phyloP scores from a whole-genome alignment of 1,140 invertebrate genomes.

The Penaeus chinensis region DNA sequence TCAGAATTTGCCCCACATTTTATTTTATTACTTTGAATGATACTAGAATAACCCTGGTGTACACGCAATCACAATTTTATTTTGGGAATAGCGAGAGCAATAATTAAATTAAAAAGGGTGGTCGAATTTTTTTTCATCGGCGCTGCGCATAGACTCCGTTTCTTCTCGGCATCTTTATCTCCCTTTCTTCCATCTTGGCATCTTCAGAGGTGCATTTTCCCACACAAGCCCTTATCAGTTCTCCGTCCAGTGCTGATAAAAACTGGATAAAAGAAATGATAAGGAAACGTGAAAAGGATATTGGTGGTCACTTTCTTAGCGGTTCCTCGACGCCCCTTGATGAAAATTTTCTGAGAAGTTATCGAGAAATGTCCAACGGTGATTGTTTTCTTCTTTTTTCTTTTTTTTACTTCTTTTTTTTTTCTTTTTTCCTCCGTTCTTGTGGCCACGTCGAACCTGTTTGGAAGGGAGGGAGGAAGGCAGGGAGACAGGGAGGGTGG shows the following conservation, averaged over 20 bases:
- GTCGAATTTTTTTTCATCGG: background rate
- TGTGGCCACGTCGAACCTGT: background rate
- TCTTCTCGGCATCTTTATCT: background rate
- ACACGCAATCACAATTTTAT: too few species aligned
- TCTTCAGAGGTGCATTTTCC: constrained; percentile 46
- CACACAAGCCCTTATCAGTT: constrained; percentile 61
- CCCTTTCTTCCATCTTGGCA: background rate
- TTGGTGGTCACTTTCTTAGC: background rate
- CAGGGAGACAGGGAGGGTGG: background rate
- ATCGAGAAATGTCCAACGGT: background rate
- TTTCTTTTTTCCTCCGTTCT: too few species aligned
- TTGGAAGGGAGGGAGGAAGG: background rate
- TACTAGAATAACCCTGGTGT: too few species aligned
- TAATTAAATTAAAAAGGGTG: background rate
- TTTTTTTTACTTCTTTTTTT: too few species aligned
- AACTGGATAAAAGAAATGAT: constrained; percentile 62
- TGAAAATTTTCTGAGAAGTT: background rate
- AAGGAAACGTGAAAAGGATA: constrained; percentile 56
- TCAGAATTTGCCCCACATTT: background rate
- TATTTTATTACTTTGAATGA: background rate
- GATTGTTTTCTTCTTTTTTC: background rate
- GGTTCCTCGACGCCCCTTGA: background rate
- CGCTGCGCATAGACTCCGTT: background rate
- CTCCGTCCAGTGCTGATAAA: constrained; percentile 60
- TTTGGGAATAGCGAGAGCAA: background rate